Percentiles rank a stretch among this genome's conserved stretches.
phyloP scores from a whole-genome alignment of 2,888 invertebrate species.

The Heliconius charithonia region DNA sequence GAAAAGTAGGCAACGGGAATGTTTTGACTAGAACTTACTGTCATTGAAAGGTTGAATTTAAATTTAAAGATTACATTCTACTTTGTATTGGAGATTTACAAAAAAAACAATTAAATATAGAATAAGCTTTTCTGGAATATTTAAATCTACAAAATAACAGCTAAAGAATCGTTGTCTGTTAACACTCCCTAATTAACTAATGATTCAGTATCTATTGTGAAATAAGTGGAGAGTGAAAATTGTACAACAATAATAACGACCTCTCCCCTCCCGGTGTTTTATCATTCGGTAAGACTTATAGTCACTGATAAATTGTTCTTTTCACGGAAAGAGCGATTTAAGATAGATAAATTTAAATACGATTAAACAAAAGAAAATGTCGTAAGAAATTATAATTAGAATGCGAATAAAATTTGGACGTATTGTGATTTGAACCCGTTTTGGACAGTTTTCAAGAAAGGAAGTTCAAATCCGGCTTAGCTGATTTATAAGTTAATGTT shows the following conservation, averaged over 20 bases:
- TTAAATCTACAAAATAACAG: not conserved
- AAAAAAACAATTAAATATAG: not conserved
- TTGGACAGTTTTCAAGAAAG: no score
- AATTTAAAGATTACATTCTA: not conserved
- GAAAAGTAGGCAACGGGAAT: no score
- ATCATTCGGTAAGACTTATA: conserved; percentile 59
- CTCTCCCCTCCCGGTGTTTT: conserved; percentile 52
- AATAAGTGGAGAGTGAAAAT: conserved; percentile 52
- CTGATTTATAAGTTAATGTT: no score
- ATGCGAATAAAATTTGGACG: no score
- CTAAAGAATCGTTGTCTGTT: not conserved
- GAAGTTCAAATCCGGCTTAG: no score
- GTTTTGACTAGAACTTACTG: no score
- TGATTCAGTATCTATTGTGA: conserved; percentile 40
- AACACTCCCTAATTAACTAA: conserved; percentile 33
- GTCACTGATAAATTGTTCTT: conserved; percentile 49
- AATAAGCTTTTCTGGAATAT: not conserved
- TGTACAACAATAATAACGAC: conserved; percentile 53
- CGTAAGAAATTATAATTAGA: no score
- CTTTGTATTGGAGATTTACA: not conserved
- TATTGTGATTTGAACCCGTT: no score
- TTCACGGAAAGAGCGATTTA: conserved; percentile 44
- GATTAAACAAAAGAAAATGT: not conserved
- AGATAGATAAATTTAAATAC: conserved; percentile 39
- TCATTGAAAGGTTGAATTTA: no score